Conservation (phyloP, 2,888 invertebrate species). For the Pseudococcus longispinus region DNA sequence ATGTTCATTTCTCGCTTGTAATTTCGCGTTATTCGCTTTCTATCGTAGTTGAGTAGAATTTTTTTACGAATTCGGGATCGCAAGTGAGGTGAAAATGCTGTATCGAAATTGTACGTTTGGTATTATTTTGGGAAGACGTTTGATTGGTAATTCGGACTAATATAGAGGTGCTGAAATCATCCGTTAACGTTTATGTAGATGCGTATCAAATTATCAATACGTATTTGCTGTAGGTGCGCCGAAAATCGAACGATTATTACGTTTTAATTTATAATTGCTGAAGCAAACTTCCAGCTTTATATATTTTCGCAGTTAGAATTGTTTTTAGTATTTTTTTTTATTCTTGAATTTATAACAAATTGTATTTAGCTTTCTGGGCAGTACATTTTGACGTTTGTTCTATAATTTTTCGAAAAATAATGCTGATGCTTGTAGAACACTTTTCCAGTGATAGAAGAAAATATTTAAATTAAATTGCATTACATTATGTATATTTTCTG, state of each 20-base stretch:
- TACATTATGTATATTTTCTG: background rate
- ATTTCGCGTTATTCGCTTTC: constrained; percentile 46
- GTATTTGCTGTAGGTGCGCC: background rate
- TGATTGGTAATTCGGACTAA: background rate
- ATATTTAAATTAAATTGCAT: background rate
- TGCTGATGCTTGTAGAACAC: background rate
- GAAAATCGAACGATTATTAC: background rate
- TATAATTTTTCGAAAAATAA: background rate
- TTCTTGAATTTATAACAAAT: background rate
- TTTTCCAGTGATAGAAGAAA: background rate
- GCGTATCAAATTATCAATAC: background rate
- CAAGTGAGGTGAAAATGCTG: background rate
- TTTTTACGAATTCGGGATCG: background rate
- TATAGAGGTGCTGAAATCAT: background rate
- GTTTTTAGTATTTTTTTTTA: background rate
- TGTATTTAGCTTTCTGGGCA: background rate
- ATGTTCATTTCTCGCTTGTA: constrained; percentile 50
- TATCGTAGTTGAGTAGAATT: constrained; percentile 27
- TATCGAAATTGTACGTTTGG: background rate
- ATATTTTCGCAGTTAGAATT: constrained; percentile 11
- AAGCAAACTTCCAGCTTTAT: background rate
- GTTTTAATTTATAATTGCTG: background rate
- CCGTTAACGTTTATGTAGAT: background rate
- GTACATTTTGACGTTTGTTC: background rate
- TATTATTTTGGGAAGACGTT: background rate